Percentiles rank a stretch among this genome's conserved stretches.
These are phyloP conservation scores for Anaspis maculata DNA, from an alignment of 2,888 invertebrate species.

Conservation along the genomic window DNA sequence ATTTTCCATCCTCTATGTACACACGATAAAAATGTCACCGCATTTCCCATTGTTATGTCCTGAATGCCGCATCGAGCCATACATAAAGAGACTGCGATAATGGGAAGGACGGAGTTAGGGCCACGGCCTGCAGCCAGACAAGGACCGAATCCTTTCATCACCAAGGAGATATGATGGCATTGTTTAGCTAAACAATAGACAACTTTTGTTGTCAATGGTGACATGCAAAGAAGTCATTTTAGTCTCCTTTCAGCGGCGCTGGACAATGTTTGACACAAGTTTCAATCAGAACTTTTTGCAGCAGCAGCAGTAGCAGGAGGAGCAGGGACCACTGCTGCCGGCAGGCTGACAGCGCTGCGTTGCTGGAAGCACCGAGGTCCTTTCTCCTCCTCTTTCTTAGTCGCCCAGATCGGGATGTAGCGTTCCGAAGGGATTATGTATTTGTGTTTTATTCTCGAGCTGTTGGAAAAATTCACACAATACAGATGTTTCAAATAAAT, in stretches of 20 bases:
- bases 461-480: no score
- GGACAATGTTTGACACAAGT: constrained; percentile 37
- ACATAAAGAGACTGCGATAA: constrained; percentile 36
- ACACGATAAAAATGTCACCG: constrained; percentile 38
- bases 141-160: constrained; percentile 31
- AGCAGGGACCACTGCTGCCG: no score
- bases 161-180: constrained; percentile 40
- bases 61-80: constrained; percentile 37
- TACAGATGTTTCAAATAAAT: no score
- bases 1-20: constrained; percentile 36
- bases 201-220: constrained; percentile 40
- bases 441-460: no score
- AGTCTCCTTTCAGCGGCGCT: constrained; percentile 32
- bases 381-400: no score
- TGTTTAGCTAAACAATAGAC: constrained; percentile 40
- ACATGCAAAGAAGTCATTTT: constrained; percentile 41
- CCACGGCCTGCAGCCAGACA: constrained; percentile 12
- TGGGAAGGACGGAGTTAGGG: constrained; percentile 27
- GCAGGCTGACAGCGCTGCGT: no score
- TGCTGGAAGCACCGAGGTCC: no score
- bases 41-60: constrained; percentile 36
- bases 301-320: no score
- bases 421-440: no score
- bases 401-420: no score
- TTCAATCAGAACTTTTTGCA: constrained; percentile 35